phyloP scores from a whole-genome alignment of 2,113 vertebrate genomes.

The Proterorhinus semilunaris region DNA sequence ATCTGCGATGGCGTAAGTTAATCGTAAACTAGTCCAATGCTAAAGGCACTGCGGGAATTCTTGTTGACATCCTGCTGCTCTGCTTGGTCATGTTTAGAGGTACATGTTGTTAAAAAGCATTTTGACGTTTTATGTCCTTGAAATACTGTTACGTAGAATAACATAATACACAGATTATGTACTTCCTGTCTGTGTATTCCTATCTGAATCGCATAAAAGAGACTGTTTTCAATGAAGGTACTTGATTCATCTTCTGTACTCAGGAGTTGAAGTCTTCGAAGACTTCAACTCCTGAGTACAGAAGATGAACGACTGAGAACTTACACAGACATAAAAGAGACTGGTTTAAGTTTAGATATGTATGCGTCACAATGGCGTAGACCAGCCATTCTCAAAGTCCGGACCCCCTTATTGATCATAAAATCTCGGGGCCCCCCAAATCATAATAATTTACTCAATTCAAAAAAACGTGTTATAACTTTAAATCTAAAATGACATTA shows the following conservation, averaged over 20 bases:
- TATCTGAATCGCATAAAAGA: neutral
- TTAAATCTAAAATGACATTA: no score
- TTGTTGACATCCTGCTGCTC: neutral
- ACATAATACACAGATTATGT: neutral
- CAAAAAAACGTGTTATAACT: no score
- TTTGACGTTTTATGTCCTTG: neutral
- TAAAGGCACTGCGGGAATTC: neutral
- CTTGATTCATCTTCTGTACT: no score
- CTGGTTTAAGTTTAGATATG: neutral
- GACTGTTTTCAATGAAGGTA: no score
- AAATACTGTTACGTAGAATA: neutral
- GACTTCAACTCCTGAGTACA: no score
- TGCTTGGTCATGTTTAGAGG: neutral
- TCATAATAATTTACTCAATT: no score
- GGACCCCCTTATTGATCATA: no score
- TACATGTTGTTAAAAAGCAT: neutral
- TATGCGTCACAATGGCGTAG: neutral
- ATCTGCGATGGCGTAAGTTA: conserved; percentile 7
- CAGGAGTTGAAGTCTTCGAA: no score
- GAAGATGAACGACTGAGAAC: no score
- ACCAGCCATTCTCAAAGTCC: no score
- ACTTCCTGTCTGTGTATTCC: no score
- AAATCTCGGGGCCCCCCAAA: no score
- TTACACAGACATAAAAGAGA: neutral
- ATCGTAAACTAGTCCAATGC: conserved; percentile 1